Conservation (phyloP, 1,140 invertebrate genomes). For the Eueides isabella region DNA sequence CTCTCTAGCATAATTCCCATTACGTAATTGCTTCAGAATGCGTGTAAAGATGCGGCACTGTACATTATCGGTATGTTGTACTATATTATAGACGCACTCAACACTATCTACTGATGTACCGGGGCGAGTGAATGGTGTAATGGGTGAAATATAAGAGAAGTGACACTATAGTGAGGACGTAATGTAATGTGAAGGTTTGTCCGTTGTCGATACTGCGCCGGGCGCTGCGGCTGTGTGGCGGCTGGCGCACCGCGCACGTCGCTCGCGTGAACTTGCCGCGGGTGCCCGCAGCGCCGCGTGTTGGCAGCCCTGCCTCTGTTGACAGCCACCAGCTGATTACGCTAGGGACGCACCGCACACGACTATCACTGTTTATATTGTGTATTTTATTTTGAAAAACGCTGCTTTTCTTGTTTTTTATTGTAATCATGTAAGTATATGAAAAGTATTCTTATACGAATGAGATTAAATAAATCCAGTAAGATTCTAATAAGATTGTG, state of each 20-base stretch:
- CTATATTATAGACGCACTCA: constrained; percentile 59
- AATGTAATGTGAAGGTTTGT: constrained; percentile 78
- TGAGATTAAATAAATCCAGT: too few species aligned
- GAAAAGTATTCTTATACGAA: too few species aligned
- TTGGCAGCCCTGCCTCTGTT: constrained; percentile 65
- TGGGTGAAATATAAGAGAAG: constrained; percentile 77
- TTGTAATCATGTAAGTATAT: too few species aligned
- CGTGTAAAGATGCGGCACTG: constrained; percentile 72
- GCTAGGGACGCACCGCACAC: constrained; percentile 52
- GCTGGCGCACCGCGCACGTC: background rate
- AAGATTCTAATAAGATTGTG: too few species aligned
- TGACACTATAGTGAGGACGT: constrained; percentile 78
- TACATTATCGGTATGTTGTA: constrained; percentile 70
- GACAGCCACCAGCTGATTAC: constrained; percentile 76
- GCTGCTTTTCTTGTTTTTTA: too few species aligned
- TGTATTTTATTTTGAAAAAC: too few species aligned
- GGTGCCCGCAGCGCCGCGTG: constrained; percentile 33
- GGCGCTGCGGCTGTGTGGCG: constrained; percentile 67
- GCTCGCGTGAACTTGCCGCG: constrained; percentile 3
- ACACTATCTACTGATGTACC: constrained; percentile 71
- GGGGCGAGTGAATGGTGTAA: constrained; percentile 69
- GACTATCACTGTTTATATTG: too few species aligned
- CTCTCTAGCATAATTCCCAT: constrained; percentile 80
- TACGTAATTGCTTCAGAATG: constrained; percentile 79
- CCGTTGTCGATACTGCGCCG: constrained; percentile 67